A percentile compares a stretch with the other conserved stretches of the same genome.
Conservation (phyloP, 2,888 invertebrate species). For the Melanophora roralis region DNA sequence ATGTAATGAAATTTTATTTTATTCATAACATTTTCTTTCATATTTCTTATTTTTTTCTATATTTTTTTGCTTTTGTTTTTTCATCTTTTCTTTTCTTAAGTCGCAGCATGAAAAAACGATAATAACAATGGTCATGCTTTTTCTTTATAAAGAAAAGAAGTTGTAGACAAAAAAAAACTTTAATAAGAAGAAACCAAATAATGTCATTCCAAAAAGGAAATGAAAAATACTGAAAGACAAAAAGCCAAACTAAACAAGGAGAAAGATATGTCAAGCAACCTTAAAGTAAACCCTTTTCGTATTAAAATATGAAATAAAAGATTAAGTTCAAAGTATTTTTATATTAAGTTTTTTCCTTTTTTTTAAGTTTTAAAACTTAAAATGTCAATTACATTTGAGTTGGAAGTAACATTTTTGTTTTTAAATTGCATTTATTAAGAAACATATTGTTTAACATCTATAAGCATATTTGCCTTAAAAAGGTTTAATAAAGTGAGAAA, state of each 20-base stretch:
- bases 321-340: neutral
- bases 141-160: neutral
- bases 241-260: neutral
- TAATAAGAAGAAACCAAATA: conserved; percentile 33
- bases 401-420: too few species aligned
- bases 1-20: conserved; percentile 58
- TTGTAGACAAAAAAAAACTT: conserved; percentile 12
- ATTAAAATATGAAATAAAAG: neutral
- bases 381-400: neutral
- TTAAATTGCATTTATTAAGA: too few species aligned
- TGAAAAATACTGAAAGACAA: conserved; percentile 5
- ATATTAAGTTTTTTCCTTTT: too few species aligned
- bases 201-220: conserved; percentile 42
- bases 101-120: conserved; percentile 26
- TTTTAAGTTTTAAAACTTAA: neutral
- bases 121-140: conserved; percentile 45
- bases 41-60: neutral
- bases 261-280: conserved; percentile 6
- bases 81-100: neutral
- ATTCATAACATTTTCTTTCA: conserved; percentile 41
- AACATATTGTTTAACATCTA: too few species aligned
- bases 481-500: too few species aligned
- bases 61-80: neutral
- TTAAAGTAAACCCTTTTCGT: conserved; percentile 24
- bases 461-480: too few species aligned